Evolutionary conservation across 2,888 invertebrate species (phyloP).

Genomic region (Hydraecia micacea): DNA sequence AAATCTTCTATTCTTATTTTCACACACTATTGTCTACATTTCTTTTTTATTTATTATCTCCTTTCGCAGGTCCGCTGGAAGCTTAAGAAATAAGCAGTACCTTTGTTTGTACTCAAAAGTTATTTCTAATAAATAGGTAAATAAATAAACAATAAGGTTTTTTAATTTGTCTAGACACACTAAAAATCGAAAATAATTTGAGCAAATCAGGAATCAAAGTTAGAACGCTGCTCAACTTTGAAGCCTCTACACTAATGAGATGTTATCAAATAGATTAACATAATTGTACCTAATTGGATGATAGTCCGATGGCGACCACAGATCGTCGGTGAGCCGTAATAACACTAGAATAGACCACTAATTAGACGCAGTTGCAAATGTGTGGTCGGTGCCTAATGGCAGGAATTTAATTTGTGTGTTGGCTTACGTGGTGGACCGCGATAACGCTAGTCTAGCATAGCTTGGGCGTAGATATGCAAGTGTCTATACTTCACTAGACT

Average conservation of each 20-base stretch:
- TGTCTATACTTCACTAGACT: background rate
- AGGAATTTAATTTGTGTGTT: conserved; percentile 45
- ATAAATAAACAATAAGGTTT: background rate
- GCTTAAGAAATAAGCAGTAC: too few species aligned
- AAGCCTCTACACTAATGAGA: background rate
- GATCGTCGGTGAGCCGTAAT: conserved; percentile 21
- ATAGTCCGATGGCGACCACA: conserved; percentile 41
- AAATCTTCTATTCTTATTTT: too few species aligned
- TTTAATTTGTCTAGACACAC: background rate
- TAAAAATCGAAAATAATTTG: background rate
- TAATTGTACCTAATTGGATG: conserved; percentile 25
- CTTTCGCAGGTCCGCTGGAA: too few species aligned
- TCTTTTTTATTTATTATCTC: too few species aligned
- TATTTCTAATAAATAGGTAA: background rate
- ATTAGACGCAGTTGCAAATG: conserved; percentile 39
- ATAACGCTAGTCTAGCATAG: background rate
- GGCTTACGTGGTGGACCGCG: background rate
- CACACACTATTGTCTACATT: too few species aligned
- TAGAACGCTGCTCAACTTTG: background rate
- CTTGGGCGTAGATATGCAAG: background rate
- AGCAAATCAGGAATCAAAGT: too few species aligned
- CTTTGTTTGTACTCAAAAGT: too few species aligned
- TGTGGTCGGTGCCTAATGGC: conserved; percentile 25
- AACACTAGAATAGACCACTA: conserved; percentile 30
- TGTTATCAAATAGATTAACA: conserved; percentile 20